Base-by-base conservation (phyloP, 2,888 invertebrate genomes). In the Ptychoptera contaminata region DNA sequence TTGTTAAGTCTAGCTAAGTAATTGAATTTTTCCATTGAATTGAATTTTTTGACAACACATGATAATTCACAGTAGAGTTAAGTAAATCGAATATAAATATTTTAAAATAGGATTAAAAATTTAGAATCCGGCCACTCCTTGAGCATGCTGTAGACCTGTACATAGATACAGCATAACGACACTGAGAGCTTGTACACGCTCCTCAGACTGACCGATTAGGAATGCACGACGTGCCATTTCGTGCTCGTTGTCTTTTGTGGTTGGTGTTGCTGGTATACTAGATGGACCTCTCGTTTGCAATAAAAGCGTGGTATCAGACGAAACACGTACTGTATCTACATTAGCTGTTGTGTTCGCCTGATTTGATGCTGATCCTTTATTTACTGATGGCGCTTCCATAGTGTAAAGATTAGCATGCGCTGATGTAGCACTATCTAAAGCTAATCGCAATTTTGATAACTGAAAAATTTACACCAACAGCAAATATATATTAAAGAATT, bases 91-190 rank as follows among this genome's bases (percentile, higher is more conserved):
- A 30, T 31, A 56, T 55, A 56, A 56, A 52, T 53, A 51, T 54
- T 48, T 56, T 56, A 51, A 34, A 43, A 29, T 36, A 45, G 2
- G 11, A 30, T 40, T n/a, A 8, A 48, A n/a, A 42, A 37, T 8
- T 55, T 55, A 63, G 44, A 58, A 58, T 41, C 53, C 49, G 14
- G 58, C 59, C 29, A 59, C 58, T 11, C 62, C 62, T 53, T 65
- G 65, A 15, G 65, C 64, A 52, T 63, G 59, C 59, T 94, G 93
- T 47, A 94, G 74, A 3, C 91, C 94, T 4, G 93, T 85, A 67
- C 93, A 96, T 65, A 91, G 87, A 66, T 94, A 92, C 51, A 96
- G 69, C 82, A 94, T 85, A 51, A 94, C 75, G 43, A 94, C 83
- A 42, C 92, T 90, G 49, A 96, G 70, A 1, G 91, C 90, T 63